phyloP scores from a whole-genome alignment of 2,113 vertebrate species.

The Vicugna pacos region DNA sequence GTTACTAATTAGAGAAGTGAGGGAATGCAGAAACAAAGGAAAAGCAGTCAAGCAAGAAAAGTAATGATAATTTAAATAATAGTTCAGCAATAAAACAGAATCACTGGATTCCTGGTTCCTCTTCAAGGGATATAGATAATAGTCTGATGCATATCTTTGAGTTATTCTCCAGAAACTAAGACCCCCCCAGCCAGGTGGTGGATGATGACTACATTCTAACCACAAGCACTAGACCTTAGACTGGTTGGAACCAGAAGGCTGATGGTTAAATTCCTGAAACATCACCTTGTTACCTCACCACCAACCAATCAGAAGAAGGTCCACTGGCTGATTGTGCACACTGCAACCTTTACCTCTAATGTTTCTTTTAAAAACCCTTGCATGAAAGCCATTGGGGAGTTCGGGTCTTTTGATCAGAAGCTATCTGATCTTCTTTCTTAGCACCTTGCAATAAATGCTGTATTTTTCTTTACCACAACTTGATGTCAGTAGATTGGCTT shows the following conservation, averaged over 20 bases:
- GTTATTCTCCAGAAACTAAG: background rate
- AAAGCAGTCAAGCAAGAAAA: background rate
- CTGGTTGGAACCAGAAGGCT: background rate
- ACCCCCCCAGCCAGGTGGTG: background rate
- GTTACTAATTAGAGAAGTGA: background rate
- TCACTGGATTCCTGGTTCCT: background rate
- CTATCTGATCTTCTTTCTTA: background rate
- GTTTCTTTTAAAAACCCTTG: background rate
- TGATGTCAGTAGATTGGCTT: background rate
- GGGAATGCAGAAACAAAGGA: background rate
- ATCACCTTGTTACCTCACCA: background rate
- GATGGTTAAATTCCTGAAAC: background rate
- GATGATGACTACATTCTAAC: background rate
- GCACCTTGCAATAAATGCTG: background rate
- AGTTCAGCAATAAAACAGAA: background rate
- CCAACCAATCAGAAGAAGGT: background rate
- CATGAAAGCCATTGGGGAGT: background rate
- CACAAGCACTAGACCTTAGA: background rate
- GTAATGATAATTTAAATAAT: background rate
- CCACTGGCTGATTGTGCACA: background rate
- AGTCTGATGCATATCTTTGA: background rate
- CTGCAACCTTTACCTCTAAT: background rate
- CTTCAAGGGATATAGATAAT: background rate
- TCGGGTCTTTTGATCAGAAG: background rate
- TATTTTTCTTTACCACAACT: background rate